Evolutionary conservation across 2,888 invertebrate species (phyloP).

Genomic region (Adelognathus sp.): DNA sequence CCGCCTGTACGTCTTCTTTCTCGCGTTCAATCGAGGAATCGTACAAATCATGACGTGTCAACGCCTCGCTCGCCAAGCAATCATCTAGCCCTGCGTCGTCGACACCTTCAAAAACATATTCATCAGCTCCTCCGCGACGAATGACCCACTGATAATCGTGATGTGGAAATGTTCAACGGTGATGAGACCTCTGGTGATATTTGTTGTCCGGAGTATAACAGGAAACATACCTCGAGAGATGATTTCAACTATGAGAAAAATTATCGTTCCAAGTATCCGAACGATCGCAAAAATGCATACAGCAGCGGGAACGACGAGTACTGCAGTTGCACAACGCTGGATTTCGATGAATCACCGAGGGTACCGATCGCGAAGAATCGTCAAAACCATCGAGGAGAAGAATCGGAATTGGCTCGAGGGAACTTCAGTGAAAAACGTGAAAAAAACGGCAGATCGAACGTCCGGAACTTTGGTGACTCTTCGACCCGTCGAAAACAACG

Average conservation of each 20-base stretch:
- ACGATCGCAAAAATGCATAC: not conserved
- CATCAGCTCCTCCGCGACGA: not conserved
- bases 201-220: conserved; percentile 16
- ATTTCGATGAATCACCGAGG: conserved; percentile 12
- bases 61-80: not conserved
- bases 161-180: conserved; percentile 40
- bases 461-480: not conserved
- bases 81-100: not conserved
- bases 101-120: not conserved
- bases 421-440: not conserved
- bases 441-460: not conserved
- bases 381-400: not conserved
- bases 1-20: not conserved
- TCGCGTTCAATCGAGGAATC: not conserved
- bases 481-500: not conserved
- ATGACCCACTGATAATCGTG: conserved; percentile 15
- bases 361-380: not conserved
- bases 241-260: not conserved
- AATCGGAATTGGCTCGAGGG: not conserved
- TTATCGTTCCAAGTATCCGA: not conserved
- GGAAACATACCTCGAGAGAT: not conserved
- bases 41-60: not conserved
- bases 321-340: conserved; percentile 32
- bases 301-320: conserved; percentile 24
- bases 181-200: not conserved